Evolutionary conservation across 2,888 invertebrate species (phyloP), one percentile per base, ranked within the genome.

Genomic region (Drosophila anomalipes): DNA sequence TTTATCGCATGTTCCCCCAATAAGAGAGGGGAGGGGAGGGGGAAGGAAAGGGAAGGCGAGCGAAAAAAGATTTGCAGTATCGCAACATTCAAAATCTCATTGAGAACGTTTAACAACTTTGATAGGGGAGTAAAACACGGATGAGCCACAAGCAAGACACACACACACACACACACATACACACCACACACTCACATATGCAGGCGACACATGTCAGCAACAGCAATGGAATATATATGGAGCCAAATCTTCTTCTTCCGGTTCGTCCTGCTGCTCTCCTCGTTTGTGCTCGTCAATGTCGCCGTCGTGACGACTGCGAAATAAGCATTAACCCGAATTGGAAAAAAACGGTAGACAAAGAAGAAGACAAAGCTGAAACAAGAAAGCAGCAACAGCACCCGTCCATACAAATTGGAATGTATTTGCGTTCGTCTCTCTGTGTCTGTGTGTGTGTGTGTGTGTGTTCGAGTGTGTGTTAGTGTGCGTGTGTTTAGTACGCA

Each of bases 241-340:
- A 72, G 60, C 67, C 56, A 70, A 74, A 44, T 63, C 65, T 30
- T 54, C 26, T 26, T 41, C 41, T 61, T 19, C 54, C 51, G 19
- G 39, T 47, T 22, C 51, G 41, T 30, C 28, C 44, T 54, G 58
- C 22, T 19, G 35, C 57, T 68, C 63, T 54, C 72, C 69, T 69
- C 47, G 26, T 57, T 53, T 33, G 30, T 5, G 59, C 67, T 88
- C 77, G 76, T 89, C 78, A 82, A 74, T 70, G 89, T 79, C 85
- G 89, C 82, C 85, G 73, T 33, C 70, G 81, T 80, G 88, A 82
- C 89, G 84, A 84, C 86, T 79, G 83, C 77, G 78, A 82, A 81
- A 88, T 82, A 84, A 81, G 83, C 90, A 91, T 91, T 91, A 91
- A 91, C 91, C 90, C 91, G 86, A 90, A 91, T 90, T 79, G 86